Base-by-base conservation (phyloP, 2,888 invertebrate species). In the Bombyx huttoni region DNA sequence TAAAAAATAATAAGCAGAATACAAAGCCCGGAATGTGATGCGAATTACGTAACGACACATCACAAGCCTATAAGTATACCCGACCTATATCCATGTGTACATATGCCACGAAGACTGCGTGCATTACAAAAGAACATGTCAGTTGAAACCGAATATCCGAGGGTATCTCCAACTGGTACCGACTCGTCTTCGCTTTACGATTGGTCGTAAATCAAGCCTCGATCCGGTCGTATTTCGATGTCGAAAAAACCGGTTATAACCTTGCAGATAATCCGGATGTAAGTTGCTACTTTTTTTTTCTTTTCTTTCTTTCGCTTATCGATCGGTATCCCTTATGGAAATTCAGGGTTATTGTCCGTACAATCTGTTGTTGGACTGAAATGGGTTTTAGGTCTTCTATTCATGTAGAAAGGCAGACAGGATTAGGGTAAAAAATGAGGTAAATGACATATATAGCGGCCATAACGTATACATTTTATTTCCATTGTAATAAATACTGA, bases 101-200 rank as follows among this genome's bases (percentile, higher is more conserved):
- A 40, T 40, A 40, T 40, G 40, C 40, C 40, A 6, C 40, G 40
- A 40, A 12, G 40, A 7, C 40, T 40, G 40, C 40, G 40, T 40
- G 40, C 40, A 40, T 40, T 40, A 40, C 50, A 34, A 46, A 34
- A 10, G 50, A 50, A 49, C 49, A 45, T 46, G 46, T 50, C 14
- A 46, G 24, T 24, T 49, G 40, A 49, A 33, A 8, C 45, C 10
- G 24, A 34, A 58, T 52, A 49, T 45, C 50, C 58, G 64, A 56
- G 55, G 56, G 58, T 49, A 56, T 54, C 61, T 13, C 59, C 52
- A 59, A 53, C 61, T 65, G 65, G 67, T 60, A 67, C 67, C 53
- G 60, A 49, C 47, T 57, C 52, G 59, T 58, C 55, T 58, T 58
- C 54, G 49, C 51, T 66, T 65, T 67, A 67, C 61, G 67, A 63